Percentiles rank a stretch among this genome's conserved stretches.
Conservation (phyloP, 1,140 invertebrate genomes). For the Helicorthomorpha holstii region DNA sequence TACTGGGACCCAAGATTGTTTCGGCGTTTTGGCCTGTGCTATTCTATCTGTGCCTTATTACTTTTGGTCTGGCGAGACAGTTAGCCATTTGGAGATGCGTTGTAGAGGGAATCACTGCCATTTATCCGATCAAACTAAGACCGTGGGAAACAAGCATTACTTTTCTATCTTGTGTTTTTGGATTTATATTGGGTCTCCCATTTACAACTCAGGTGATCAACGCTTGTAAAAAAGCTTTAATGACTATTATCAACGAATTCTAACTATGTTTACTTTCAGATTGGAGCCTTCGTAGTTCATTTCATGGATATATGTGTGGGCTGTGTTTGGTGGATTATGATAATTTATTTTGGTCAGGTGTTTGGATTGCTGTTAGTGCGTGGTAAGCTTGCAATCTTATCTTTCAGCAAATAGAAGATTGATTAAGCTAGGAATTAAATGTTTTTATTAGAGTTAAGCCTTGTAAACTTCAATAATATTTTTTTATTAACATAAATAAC, state of each 20-base stretch:
- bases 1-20: constrained; percentile 39
- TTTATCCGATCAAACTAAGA: constrained; percentile 48
- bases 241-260: background rate
- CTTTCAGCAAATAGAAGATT: background rate
- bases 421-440: background rate
- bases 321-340: constrained; percentile 68
- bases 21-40: constrained; percentile 72
- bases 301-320: constrained; percentile 66
- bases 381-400: constrained; percentile 19
- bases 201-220: constrained; percentile 67
- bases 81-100: constrained; percentile 62
- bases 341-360: constrained; percentile 55
- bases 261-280: constrained; percentile 30
- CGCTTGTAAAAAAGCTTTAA: background rate
- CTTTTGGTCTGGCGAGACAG: constrained; percentile 72
- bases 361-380: constrained; percentile 62
- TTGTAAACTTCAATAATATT: no score
- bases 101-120: constrained; percentile 52
- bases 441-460: no score
- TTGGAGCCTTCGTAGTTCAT: constrained; percentile 66
- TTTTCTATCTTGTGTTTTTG: constrained; percentile 64
- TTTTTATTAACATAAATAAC: no score
- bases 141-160: constrained; percentile 70
- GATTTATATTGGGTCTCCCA: constrained; percentile 64
- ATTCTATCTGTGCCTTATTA: constrained; percentile 65